phyloP scores from a whole-genome alignment of 2,113 vertebrate species.

The Callospermophilus lateralis region DNA sequence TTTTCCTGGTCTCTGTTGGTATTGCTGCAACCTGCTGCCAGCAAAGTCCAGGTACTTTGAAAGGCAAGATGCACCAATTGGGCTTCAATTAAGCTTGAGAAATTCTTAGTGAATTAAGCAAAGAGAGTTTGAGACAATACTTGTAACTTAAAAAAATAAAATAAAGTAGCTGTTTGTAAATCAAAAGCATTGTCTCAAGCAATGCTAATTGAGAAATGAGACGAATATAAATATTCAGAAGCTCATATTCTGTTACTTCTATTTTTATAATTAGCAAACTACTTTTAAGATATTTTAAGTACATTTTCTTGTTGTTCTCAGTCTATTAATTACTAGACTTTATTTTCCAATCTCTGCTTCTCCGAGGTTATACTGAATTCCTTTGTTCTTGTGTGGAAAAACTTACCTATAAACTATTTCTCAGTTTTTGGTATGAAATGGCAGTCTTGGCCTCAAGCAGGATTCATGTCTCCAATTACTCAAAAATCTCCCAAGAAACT shows the following conservation, averaged over 20 bases:
- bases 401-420: background rate
- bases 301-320: background rate
- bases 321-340: background rate
- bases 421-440: background rate
- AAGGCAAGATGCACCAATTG: background rate
- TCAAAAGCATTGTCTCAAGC: background rate
- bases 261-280: background rate
- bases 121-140: background rate
- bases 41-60: background rate
- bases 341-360: background rate
- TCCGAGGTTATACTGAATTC: background rate
- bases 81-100: background rate
- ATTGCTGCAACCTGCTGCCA: background rate
- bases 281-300: conserved; percentile 30
- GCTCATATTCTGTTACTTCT: background rate
- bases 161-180: background rate
- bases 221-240: conserved; percentile 32
- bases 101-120: background rate
- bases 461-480: conserved; percentile 18
- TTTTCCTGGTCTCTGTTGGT: background rate
- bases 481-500: conserved; percentile 33
- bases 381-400: background rate
- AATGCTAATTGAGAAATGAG: background rate
- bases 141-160: background rate
- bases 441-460: background rate